phyloP scores from a whole-genome alignment of 2,797 vertebrate genomes.

The Chelon labrosus region DNA sequence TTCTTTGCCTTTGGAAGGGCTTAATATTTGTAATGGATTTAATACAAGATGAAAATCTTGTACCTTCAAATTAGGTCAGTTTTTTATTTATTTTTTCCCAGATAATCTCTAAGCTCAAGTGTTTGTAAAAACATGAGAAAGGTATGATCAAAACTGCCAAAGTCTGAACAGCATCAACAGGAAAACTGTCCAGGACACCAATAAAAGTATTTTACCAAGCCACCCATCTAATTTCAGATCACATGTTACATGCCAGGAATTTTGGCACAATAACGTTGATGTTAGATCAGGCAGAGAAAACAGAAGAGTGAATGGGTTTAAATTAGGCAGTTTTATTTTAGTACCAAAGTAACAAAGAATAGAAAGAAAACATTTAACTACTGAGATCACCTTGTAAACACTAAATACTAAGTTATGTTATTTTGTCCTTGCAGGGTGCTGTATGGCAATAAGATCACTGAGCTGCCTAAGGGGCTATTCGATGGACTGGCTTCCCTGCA shows the following conservation, averaged over 20 bases:
- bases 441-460: constrained; percentile 98
- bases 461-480: constrained; percentile 97
- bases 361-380: no score
- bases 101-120: no score
- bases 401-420: constrained; percentile 34
- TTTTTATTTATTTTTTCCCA: no score
- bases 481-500: constrained; percentile 97
- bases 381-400: not conserved
- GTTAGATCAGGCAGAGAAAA: no score
- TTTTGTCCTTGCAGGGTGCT: constrained; percentile 89
- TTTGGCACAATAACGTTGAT: no score
- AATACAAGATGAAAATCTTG: not conserved
- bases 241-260: not conserved
- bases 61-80: no score
- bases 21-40: constrained; percentile 1
- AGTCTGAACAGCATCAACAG: not conserved
- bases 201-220: constrained; percentile 5
- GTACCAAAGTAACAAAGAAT: no score
- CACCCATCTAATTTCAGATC: not conserved
- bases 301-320: no score
- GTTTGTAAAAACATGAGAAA: no score
- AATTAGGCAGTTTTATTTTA: no score
- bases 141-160: not conserved
- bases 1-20: constrained; percentile 13
- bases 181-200: constrained; percentile 11